Evolutionary conservation across 2,888 invertebrate genomes (phyloP), one percentile per base, ranked within the genome.

Genomic region (Griposia aprilina): DNA sequence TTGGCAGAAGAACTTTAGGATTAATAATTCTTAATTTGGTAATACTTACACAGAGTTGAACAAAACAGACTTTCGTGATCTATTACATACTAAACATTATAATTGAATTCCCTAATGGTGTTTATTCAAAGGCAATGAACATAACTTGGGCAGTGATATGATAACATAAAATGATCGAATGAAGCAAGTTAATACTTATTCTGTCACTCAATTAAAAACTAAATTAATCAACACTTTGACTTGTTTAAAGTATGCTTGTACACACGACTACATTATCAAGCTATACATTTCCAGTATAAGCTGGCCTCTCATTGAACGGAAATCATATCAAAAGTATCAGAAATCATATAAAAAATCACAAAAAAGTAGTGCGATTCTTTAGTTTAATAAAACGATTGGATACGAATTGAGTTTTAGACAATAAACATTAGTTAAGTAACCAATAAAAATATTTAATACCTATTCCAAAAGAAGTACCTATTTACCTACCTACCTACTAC

Each of bases 151-250:
- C 26, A 83, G 30, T 77, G 57, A n/a, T n/a, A n/a, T n/a, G n/a
- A n/a, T n/a, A n/a, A n/a, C n/a, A n/a, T n/a, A n/a, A n/a, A n/a
- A n/a, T n/a, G n/a, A n/a, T n/a, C n/a, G n/a, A n/a, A 52, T 48
- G 52, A 65, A 69, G 45, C 26, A 67, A 78, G 52, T 59, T 65
- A 48, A 45, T 36, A 78, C 26, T 65, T 36, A 69, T 63, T 26
- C 13, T 50, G 52, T 30, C 59, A 60, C 20, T 81, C 48, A 84
- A 66, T 83, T 50, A 70, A 13, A 60, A 81, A 81, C 26, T 20
- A 59, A 83, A 36, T 59, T 65, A 57, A 78, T 78, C 50, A 82
- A 80, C 67, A 45, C 55, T 82, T 80, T 82, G 20, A 41, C 67
- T 67, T 41, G 48, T 52, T 68, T 11, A 78, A 82, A 57, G 10